These are phyloP conservation scores for Gulo gulo DNA, from an alignment of 2,113 vertebrate species.

Conservation along the genomic window DNA sequence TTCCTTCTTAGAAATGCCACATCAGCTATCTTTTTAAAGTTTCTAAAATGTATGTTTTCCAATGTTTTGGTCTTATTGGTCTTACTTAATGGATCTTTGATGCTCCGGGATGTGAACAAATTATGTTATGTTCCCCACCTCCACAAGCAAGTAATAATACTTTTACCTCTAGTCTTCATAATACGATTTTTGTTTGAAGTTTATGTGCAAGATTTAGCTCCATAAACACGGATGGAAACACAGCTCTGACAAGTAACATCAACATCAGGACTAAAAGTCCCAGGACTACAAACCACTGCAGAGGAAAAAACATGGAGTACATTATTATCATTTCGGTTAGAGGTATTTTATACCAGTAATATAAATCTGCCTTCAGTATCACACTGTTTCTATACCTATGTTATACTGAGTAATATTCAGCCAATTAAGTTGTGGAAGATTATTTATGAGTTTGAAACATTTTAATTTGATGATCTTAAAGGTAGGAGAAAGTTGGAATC, in stretches of 20 bases:
- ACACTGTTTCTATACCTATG: not conserved
- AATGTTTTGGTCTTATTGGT: conserved; percentile 30
- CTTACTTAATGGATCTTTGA: not conserved
- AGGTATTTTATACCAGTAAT: not conserved
- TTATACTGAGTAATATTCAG: not conserved
- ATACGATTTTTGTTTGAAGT: not conserved
- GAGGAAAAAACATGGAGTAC: conserved; percentile 50
- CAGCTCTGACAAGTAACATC: conserved; percentile 78
- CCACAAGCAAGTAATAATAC: not conserved
- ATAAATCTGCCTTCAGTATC: not conserved
- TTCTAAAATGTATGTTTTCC: not conserved
- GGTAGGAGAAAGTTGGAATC: not conserved
- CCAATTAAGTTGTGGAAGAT: not conserved
- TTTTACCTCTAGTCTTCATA: conserved; percentile 34
- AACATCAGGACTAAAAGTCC: conserved; percentile 81
- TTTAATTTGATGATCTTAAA: conserved; percentile 15
- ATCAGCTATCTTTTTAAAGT: not conserved
- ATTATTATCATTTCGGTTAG: not conserved
- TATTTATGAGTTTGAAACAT: conserved; percentile 1
- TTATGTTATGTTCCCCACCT: not conserved
- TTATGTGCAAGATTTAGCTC: conserved; percentile 82
- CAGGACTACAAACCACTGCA: conserved; percentile 83
- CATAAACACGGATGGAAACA: conserved; percentile 48
- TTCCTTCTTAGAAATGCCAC: not conserved
- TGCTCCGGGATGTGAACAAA: not conserved